Evolutionary conservation across 1,140 invertebrate genomes (phyloP).

Genomic region (Apis laboriosa): DNA sequence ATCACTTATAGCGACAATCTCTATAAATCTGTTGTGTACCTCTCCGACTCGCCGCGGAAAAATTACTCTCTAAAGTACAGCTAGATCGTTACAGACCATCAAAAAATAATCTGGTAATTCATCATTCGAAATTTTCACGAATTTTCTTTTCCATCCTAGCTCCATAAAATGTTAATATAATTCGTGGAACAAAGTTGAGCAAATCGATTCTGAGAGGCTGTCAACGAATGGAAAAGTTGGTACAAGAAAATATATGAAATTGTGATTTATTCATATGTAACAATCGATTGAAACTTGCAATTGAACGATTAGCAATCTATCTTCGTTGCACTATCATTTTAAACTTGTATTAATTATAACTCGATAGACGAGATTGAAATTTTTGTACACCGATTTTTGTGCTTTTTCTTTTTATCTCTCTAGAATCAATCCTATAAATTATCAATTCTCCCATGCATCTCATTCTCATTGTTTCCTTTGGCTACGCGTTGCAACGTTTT

Average conservation of each 20-base stretch:
- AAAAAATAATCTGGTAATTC: constrained; percentile 36
- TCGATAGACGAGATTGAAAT: no score
- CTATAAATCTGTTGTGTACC: constrained; percentile 38
- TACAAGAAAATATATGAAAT: no score
- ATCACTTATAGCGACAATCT: not conserved
- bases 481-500: constrained; percentile 1
- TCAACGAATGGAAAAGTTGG: no score
- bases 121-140: constrained; percentile 31
- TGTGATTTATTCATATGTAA: no score
- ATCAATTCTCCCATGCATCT: not conserved
- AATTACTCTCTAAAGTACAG: constrained; percentile 51
- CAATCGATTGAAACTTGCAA: no score
- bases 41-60: constrained; percentile 32
- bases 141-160: not conserved
- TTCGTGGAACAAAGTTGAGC: no score
- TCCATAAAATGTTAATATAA: no score
- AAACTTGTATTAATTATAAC: no score
- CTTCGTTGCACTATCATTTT: no score
- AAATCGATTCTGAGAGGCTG: no score
- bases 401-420: not conserved
- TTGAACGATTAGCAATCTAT: no score
- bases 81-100: constrained; percentile 34
- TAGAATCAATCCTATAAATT: no score
- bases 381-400: not conserved
- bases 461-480: not conserved